Conservation (phyloP, 1,140 invertebrate species). For the Mya arenaria region DNA sequence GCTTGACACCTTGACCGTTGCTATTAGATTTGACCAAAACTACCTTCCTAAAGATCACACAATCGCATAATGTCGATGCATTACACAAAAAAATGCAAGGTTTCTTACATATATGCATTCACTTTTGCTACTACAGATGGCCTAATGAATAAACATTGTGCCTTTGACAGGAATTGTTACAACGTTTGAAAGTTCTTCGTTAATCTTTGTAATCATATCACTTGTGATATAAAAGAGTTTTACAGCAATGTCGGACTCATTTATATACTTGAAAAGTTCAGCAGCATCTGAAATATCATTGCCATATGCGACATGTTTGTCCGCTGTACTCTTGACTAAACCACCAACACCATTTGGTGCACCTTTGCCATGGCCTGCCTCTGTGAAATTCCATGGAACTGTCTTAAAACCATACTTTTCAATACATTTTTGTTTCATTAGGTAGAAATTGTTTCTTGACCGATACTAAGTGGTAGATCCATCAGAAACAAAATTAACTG, state of each 20-base stretch:
- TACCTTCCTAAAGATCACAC: no score
- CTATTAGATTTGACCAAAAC: no score
- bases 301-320: background rate
- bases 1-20: no score
- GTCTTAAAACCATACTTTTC: constrained; percentile 2
- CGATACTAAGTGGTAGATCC: background rate
- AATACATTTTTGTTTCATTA: background rate
- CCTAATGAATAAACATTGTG: background rate
- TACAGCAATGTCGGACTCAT: background rate
- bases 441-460: background rate
- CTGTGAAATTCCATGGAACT: background rate
- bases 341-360: background rate
- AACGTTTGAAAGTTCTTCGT: background rate
- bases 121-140: no score
- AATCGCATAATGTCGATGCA: no score
- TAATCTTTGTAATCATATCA: background rate
- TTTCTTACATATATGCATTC: no score
- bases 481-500: background rate
- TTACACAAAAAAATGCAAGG: no score
- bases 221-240: constrained; percentile 2
- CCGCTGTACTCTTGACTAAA: background rate
- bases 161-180: background rate
- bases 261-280: background rate
- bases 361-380: background rate
- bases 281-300: background rate